Percentiles rank a stretch among this genome's conserved stretches.
These are phyloP conservation scores for Pristionchus maxplancki DNA, from an alignment of 2,888 invertebrate genomes.

Conservation along the genomic window DNA sequence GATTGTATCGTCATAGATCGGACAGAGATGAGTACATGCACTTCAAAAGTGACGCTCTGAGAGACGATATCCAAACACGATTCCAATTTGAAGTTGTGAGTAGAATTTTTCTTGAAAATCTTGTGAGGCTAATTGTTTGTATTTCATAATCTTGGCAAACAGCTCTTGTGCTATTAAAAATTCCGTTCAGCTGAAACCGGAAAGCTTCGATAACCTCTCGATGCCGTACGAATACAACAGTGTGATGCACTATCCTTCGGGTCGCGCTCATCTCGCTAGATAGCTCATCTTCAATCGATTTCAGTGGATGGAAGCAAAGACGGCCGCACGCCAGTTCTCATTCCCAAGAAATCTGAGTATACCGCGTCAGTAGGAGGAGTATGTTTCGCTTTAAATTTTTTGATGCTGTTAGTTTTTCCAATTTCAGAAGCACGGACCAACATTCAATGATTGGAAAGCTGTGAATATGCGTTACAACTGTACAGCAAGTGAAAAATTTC, in stretches of 20 bases:
- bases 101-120: too few species aligned
- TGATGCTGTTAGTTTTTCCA: too few species aligned
- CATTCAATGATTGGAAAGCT: background rate
- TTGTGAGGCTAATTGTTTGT: too few species aligned
- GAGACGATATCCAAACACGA: too few species aligned
- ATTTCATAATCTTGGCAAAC: too few species aligned
- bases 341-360: background rate
- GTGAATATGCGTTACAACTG: background rate
- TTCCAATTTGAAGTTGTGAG: too few species aligned
- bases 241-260: background rate
- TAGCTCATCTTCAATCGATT: background rate
- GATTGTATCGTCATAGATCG: background rate
- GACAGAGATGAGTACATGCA: background rate
- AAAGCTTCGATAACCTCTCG: background rate
- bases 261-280: background rate
- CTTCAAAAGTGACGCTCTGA: background rate
- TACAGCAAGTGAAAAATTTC: background rate
- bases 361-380: background rate
- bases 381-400: background rate
- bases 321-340: background rate
- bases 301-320: background rate
- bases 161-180: too few species aligned
- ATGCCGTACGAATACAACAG: background rate
- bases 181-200: too few species aligned
- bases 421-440: background rate